Evolutionary conservation across 2,113 vertebrate species (phyloP).

Genomic region (Salvelinus sp.): DNA sequence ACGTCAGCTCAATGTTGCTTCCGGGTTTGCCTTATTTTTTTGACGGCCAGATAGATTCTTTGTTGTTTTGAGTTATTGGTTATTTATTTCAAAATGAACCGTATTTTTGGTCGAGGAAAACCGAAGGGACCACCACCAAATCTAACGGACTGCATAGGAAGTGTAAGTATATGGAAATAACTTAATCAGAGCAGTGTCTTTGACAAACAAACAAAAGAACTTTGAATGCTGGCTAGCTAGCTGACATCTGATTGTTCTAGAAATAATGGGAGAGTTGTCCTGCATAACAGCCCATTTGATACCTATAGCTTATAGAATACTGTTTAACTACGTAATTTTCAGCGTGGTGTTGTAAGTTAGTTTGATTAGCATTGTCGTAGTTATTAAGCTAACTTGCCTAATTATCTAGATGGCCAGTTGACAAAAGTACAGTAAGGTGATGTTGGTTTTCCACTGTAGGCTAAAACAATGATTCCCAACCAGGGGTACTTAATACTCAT

Average conservation of each 20-base stretch:
- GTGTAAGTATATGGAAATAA: conserved; percentile 70
- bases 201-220: conserved; percentile 63
- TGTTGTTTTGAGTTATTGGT: background rate
- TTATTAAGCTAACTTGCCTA: background rate
- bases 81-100: conserved; percentile 80
- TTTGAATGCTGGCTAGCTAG: background rate
- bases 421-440: background rate
- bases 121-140: conserved; percentile 89
- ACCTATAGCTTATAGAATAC: too few relatives aligned
- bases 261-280: background rate
- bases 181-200: conserved; percentile 25
- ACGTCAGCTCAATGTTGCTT: conserved; percentile 56
- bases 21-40: conserved; percentile 49
- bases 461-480: background rate
- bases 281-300: background rate
- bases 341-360: background rate
- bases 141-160: conserved; percentile 94
- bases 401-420: background rate
- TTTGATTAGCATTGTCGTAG: background rate
- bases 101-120: conserved; percentile 89
- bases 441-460: background rate
- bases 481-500: too few relatives aligned
- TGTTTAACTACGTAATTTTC: background rate
- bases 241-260: background rate
- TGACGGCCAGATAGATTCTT: background rate